These are phyloP conservation scores for Willowsia nigromaculata DNA, from an alignment of 2,888 invertebrate species.

Conservation along the genomic window DNA sequence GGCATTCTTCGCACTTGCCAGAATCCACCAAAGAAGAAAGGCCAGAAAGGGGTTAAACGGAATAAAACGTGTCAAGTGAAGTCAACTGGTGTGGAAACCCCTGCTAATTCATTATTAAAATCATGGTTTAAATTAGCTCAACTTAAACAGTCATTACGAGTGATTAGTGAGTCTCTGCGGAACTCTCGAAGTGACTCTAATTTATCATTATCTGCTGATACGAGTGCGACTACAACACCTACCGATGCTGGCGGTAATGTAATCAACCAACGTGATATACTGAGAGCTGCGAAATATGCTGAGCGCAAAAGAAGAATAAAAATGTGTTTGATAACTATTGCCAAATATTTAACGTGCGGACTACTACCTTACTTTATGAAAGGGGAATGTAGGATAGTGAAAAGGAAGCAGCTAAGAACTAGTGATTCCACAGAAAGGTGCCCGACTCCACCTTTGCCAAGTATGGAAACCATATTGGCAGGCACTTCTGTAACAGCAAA, in stretches of 20 bases:
- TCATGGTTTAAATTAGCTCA: constrained; percentile 29
- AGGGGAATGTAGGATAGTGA: constrained; percentile 35
- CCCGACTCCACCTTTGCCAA: background rate
- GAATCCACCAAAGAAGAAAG: background rate
- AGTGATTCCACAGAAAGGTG: constrained; percentile 48
- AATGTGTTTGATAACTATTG: constrained; percentile 3
- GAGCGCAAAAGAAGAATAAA: constrained; percentile 27
- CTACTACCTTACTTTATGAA: constrained; percentile 14
- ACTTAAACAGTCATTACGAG: background rate
- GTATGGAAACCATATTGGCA: background rate
- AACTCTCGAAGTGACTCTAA: too few relatives aligned
- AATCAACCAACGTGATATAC: background rate
- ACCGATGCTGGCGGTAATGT: background rate
- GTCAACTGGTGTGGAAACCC: background rate
- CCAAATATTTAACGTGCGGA: constrained; percentile 20
- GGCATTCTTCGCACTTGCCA: background rate
- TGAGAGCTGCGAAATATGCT: background rate
- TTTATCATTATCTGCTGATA: too few relatives aligned
- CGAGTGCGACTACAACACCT: too few relatives aligned
- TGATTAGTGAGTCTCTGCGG: background rate
- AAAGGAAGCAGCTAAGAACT: constrained; percentile 3
- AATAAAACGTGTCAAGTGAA: background rate
- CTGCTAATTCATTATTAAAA: background rate
- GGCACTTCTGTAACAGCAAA: background rate
- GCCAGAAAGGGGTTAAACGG: background rate